These are phyloP conservation scores for Melanerpes aurifrons DNA, from an alignment of 2,113 vertebrate genomes.

Conservation along the genomic window DNA sequence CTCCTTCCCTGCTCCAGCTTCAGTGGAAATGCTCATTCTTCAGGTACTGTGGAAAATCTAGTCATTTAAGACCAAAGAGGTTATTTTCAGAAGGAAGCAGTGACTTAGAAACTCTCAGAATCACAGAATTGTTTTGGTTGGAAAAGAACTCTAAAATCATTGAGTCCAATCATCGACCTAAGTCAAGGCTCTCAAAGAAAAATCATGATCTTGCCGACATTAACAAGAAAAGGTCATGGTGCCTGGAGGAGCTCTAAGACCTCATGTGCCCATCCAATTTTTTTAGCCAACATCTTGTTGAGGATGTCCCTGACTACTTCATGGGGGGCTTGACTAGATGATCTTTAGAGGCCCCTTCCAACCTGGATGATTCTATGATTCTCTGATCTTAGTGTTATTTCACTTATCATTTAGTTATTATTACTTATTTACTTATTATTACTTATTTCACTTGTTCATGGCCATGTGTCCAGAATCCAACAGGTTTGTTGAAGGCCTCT, in stretches of 20 bases:
- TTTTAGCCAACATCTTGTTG: neutral
- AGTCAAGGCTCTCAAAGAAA: neutral
- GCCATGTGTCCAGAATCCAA: rapidly evolving
- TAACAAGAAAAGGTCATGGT: neutral
- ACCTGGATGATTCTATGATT: no score
- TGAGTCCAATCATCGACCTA: no score
- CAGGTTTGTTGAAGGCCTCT: neutral
- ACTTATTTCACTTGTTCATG: neutral
- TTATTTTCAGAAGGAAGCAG: neutral
- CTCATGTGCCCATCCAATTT: neutral
- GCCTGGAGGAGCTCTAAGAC: neutral
- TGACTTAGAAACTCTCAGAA: neutral
- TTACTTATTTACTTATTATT: no score
- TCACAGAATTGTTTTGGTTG: no score
- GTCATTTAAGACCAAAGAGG: neutral
- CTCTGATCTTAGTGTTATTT: neutral
- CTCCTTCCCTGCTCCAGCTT: neutral
- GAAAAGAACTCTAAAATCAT: no score
- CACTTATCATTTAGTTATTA: neutral
- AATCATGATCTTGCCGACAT: neutral
- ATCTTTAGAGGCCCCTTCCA: no score
- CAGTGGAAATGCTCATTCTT: neutral
- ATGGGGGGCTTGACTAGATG: no score
- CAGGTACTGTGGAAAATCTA: neutral
- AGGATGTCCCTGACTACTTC: no score